Conservation (phyloP, 1,140 invertebrate genomes). For the Oryctes rhinoceros region DNA sequence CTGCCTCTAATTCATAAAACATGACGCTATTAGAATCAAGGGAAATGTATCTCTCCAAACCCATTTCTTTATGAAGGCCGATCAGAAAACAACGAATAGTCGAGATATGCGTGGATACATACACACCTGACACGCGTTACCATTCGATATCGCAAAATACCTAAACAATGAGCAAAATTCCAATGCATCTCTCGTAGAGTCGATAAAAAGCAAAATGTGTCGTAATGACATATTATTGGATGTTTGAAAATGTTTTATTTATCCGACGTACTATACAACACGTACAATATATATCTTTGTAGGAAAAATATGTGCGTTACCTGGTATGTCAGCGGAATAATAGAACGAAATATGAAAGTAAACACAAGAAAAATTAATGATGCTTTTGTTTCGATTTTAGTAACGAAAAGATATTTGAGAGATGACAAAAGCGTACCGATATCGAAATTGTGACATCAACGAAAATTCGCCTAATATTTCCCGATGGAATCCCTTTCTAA, state of each 20-base stretch:
- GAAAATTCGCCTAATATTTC: too few species aligned
- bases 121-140: slow-evolving; percentile 8
- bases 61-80: not conserved
- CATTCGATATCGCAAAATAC: not conserved
- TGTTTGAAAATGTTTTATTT: slow-evolving; percentile 3
- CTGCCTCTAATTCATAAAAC: slow-evolving; percentile 6
- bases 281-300: not conserved
- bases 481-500: too few species aligned
- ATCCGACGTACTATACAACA: not conserved
- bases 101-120: not conserved
- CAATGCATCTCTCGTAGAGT: not conserved
- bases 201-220: not conserved
- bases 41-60: slow-evolving; percentile 3
- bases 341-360: not conserved
- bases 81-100: not conserved
- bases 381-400: too few species aligned
- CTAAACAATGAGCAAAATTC: slow-evolving; percentile 3
- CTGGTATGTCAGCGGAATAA: not conserved
- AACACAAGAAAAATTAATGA: too few species aligned
- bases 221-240: slow-evolving; percentile 12
- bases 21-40: slow-evolving; percentile 4
- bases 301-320: slow-evolving; percentile 1
- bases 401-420: too few species aligned
- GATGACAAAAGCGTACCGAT: too few species aligned
- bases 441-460: too few species aligned